A percentile compares a stretch with the other conserved stretches of the same genome.
Evolutionary conservation across 2,797 vertebrate genomes (phyloP).

Genomic region (Xiphorhynchus erythropygius): DNA sequence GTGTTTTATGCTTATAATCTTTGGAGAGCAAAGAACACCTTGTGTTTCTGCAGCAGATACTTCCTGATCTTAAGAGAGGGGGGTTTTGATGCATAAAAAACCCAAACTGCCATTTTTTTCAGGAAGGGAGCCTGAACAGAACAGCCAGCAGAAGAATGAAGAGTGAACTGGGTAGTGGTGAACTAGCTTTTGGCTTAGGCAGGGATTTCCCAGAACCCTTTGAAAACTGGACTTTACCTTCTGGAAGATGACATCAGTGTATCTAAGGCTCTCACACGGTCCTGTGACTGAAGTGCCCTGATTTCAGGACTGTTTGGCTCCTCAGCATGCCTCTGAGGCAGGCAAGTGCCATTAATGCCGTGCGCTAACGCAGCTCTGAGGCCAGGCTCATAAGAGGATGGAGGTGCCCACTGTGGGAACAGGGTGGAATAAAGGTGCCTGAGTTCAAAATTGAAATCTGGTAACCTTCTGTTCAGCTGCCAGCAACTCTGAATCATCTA

Average conservation of each 20-base stretch:
- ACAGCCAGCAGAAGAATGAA: background rate
- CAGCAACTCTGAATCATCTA: slow-evolving; percentile 53
- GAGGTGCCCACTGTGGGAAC: slow-evolving; percentile 39
- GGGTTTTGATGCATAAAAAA: background rate
- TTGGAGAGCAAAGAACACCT: slow-evolving; percentile 26
- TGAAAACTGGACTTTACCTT: background rate
- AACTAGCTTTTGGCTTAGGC: background rate
- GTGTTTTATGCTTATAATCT: slow-evolving; percentile 13
- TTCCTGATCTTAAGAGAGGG: background rate
- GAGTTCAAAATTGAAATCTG: slow-evolving; percentile 14
- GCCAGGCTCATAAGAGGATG: background rate
- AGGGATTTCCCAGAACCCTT: background rate
- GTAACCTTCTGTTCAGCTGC: slow-evolving; percentile 55
- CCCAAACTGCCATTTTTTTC: background rate
- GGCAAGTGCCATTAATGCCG: background rate
- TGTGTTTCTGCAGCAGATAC: slow-evolving; percentile 22
- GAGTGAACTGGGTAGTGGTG: background rate
- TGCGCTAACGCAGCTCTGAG: background rate
- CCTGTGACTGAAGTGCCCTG: background rate
- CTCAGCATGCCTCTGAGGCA: background rate
- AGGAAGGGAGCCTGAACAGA: background rate
- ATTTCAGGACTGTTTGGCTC: background rate
- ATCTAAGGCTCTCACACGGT: background rate
- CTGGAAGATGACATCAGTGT: background rate
- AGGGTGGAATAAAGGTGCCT: background rate